Evolutionary conservation across 2,113 vertebrate species (phyloP).

Genomic region (Ceyx cyanopectus): DNA sequence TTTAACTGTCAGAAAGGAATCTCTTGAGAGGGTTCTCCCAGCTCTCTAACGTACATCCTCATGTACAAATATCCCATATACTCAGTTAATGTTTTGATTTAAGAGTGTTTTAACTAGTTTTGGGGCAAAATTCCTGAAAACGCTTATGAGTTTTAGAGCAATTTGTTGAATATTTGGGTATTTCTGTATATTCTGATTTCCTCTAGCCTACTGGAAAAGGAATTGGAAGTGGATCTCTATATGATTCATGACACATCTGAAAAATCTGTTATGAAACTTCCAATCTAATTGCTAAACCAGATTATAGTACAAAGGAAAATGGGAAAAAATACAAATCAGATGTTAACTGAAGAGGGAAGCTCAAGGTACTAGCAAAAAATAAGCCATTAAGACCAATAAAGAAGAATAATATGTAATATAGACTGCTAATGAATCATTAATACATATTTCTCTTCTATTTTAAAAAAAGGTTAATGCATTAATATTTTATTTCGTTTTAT

Average conservation of each 20-base stretch:
- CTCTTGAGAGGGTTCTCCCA: neutral
- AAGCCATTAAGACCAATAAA: neutral
- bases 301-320: neutral
- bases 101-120: neutral
- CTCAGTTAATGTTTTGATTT: neutral
- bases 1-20: neutral
- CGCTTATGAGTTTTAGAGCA: neutral
- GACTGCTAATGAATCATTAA: neutral
- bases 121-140: neutral
- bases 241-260: neutral
- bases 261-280: neutral
- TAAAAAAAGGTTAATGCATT: neutral
- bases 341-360: neutral
- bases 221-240: neutral
- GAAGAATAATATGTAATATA: neutral
- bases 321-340: neutral
- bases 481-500: neutral
- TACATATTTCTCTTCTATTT: neutral
- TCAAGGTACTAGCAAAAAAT: neutral
- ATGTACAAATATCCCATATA: neutral
- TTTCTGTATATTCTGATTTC: neutral
- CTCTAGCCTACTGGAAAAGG: neutral
- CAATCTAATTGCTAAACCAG: neutral
- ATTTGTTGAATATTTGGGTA: neutral
- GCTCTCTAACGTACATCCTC: neutral